Percentiles rank a stretch among this genome's conserved stretches.
phyloP scores from a whole-genome alignment of 2,113 vertebrate genomes.

The Engystomops pustulosus region DNA sequence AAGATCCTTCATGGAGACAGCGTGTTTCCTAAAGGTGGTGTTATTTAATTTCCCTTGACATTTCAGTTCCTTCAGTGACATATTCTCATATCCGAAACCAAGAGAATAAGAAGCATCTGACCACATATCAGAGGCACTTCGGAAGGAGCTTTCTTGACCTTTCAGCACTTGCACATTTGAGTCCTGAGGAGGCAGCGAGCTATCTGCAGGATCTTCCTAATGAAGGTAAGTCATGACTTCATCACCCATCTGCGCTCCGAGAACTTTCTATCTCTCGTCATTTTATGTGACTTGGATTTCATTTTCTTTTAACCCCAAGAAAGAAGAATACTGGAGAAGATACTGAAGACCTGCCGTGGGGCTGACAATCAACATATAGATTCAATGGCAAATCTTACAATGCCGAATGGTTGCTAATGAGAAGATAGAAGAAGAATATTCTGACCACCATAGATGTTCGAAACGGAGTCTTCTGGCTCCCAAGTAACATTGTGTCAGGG shows the following conservation, averaged over 20 bases:
- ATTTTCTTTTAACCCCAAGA: conserved; percentile 57
- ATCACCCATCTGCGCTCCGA: neutral
- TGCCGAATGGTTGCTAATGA: neutral
- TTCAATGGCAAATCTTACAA: neutral
- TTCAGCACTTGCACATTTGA: conserved; percentile 65
- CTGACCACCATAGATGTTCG: neutral
- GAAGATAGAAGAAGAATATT: neutral
- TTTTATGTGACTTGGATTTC: neutral
- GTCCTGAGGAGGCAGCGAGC: conserved; percentile 67
- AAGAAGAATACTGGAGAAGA: conserved; percentile 61
- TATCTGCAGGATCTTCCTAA: conserved; percentile 67
- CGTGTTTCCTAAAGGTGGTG: neutral
- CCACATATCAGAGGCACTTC: conserved; percentile 73
- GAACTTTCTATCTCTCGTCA: neutral
- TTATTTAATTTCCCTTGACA: conserved; percentile 34
- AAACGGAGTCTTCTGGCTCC: too few relatives aligned
- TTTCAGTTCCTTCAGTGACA: conserved; percentile 74
- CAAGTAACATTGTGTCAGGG: too few relatives aligned
- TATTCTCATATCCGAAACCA: conserved; percentile 69
- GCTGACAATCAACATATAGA: neutral
- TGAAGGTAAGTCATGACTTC: conserved; percentile 66
- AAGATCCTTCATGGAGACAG: neutral
- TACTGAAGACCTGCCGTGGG: conserved; percentile 50
- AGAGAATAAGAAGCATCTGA: conserved; percentile 67
- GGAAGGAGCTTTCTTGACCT: conserved; percentile 68